Evolutionary conservation across 2,797 vertebrate species (phyloP), one percentile per base, ranked within the genome.

Genomic region (Spinus olivaceus): DNA sequence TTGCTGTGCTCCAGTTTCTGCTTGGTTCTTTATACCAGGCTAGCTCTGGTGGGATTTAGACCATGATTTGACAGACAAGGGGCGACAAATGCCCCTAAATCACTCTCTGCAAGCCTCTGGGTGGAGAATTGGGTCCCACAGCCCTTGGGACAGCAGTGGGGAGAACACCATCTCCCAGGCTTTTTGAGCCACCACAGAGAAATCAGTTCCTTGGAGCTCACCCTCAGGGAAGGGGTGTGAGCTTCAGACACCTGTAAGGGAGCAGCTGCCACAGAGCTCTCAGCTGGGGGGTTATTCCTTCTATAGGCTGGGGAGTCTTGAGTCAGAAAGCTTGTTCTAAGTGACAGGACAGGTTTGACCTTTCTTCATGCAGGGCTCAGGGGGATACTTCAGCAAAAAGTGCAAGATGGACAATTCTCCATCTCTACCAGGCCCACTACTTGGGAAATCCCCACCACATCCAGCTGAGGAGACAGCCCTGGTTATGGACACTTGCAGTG

Each of bases 241-340:
- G 57, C 72, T 63, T 74, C 39, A 50, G n/a, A 9, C 4, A 6
- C 13, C 60, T 78, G 70, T 14, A 14, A 10, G 49, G 74, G 32
- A 86, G 37, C 74, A 82, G 83, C 84, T 72, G 57, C 19, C 60
- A 21, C 73, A 73, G 63, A 92, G 41, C 53, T 65, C 86, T 49
- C 30, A 28, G 57, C 66, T 71, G 11, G 8, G 18, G 44, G 39
- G 37, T 49, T 73, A 44, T 51, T 85, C 64, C 32, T 37, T 23
- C 16, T 11, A 10, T 0, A 60, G 71, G 10, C 28, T 80, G 76
- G 56, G 82, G 47, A 67, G 86, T 32, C 9, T 63, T 4, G 1
- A 73, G 57, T n/a, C 56, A 32, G 37, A 46, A 77, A 35, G 9
- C 7, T 78, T n/a, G 9, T 6, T 39, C 41, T 53, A 3, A 9